A percentile compares a stretch with the other conserved stretches of the same genome.
These are phyloP conservation scores for Drosophila pachea DNA, from an alignment of 1,140 invertebrate species.

Conservation along the genomic window DNA sequence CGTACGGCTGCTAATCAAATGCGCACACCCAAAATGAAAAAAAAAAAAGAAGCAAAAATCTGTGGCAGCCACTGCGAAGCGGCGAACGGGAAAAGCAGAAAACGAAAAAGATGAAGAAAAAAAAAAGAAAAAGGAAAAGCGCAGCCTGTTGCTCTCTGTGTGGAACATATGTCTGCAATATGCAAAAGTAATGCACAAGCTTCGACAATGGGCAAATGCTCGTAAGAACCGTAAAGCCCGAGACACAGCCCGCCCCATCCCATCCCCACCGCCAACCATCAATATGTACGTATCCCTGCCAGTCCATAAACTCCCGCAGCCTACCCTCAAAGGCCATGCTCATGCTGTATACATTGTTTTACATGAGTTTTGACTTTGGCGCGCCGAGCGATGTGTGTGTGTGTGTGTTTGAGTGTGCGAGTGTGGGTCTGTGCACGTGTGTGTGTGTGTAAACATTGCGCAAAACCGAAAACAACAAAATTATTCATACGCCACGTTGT, in stretches of 20 bases:
- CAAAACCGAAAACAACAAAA: constrained; percentile 66
- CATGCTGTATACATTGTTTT: constrained; percentile 30
- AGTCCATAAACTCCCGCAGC: background rate
- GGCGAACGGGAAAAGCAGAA: background rate
- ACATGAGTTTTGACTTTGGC: constrained; percentile 74
- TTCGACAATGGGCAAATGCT: constrained; percentile 34
- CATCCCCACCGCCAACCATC: too few species aligned
- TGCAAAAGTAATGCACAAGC: constrained; percentile 75
- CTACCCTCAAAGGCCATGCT: constrained; percentile 2
- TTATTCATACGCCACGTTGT: constrained; percentile 73
- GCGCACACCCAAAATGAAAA: constrained; percentile 27
- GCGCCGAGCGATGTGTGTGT: constrained; percentile 45
- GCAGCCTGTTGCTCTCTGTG: constrained; percentile 63
- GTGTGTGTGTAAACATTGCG: constrained; percentile 70
- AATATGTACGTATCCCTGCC: background rate
- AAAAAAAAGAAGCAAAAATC: background rate
- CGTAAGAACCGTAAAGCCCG: constrained; percentile 30
- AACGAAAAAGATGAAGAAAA: background rate
- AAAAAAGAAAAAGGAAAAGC: constrained; percentile 19
- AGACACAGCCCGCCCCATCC: constrained; percentile 1
- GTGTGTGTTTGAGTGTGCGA: constrained; percentile 21
- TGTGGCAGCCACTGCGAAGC: too few species aligned
- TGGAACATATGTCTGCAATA: constrained; percentile 74
- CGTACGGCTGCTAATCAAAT: constrained; percentile 36
- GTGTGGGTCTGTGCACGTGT: too few species aligned